Evolutionary conservation across 2,113 vertebrate species (phyloP), one percentile per base, ranked within the genome.

Genomic region (Hypomesus transpacificus): DNA sequence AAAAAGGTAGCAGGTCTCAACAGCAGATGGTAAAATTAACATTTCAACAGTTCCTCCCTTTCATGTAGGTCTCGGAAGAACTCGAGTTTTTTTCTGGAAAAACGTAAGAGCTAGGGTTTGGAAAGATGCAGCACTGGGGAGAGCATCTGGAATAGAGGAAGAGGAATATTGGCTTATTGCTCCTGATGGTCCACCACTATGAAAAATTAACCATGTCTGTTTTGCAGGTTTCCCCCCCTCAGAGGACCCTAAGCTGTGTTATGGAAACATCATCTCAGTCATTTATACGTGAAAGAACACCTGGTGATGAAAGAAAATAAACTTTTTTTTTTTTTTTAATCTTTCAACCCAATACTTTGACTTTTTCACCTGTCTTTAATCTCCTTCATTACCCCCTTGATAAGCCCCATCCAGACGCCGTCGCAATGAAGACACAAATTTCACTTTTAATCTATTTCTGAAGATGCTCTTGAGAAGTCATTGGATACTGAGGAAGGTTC

Each of bases 21-120:
- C 91, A 95, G 93, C 93, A 95, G 95, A 98, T 94, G 95, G 95
- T 94, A 94, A 97, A 98, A 97, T 98, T 96, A 98, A 96, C 96
- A 97, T 98, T 97, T 98, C 94, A 97, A 97, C 94, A 97, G 92
- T 91, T 96, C 89, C 89, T 90, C 88, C 91, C 94, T 97, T 98
- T 99, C 92, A 98, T 98, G 94, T 95, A 80, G 71, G 93, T 95
- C 94, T 97, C 94, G 86, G 90, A 79, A 95, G 92, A 93, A 92
- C 89, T 88, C 52, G 68, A 4, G 3, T 18, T 24, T 24, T 93
- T 92, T 91, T 81, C 87, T 79, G 87, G 87, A 90, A 92, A 93
- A 91, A 87, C 88, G 89, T 71, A 76, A 18, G 77, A 93, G 92
- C 92, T 95, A 90, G 89, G 88, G 84, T 94, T 93, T 94, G 93